These are phyloP conservation scores for Drosophila ustulata DNA, from an alignment of 2,888 invertebrate genomes.

Conservation along the genomic window DNA sequence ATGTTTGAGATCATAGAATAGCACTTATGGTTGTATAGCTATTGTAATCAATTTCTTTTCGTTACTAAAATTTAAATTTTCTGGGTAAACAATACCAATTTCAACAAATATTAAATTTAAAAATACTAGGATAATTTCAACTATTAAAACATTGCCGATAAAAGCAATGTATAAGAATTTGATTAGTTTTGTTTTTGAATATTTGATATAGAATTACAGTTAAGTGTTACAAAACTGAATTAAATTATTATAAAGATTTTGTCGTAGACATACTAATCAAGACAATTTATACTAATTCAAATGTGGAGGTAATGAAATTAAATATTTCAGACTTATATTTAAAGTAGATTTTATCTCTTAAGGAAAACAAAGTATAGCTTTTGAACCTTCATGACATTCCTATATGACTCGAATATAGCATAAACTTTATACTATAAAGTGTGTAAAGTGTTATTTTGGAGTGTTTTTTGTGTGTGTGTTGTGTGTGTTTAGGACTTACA, in stretches of 20 bases:
- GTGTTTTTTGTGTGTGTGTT: constrained; percentile 28
- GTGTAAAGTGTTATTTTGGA: constrained; percentile 1
- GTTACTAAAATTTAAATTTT: too few species aligned
- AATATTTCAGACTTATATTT: background rate
- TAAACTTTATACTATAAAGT: background rate
- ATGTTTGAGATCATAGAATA: constrained; percentile 19
- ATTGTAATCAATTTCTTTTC: background rate
- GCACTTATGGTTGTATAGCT: constrained; percentile 1
- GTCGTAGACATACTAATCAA: too few species aligned
- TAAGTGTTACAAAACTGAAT: too few species aligned
- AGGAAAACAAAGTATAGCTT: background rate
- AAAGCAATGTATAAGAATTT: too few species aligned
- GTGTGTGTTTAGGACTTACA: constrained; percentile 89
- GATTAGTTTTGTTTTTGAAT: too few species aligned
- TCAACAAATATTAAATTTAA: too few species aligned
- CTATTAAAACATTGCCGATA: too few species aligned
- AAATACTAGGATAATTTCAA: too few species aligned
- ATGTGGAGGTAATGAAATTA: background rate
- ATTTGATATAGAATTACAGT: too few species aligned
- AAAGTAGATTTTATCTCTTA: background rate
- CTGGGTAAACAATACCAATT: background rate
- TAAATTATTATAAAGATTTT: too few species aligned
- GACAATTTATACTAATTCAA: too few species aligned
- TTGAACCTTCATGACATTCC: constrained; percentile 2
- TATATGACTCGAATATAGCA: background rate